Evolutionary conservation across 2,888 invertebrate species (phyloP), one percentile per base, ranked within the genome.

Genomic region (Papilio demoleus): DNA sequence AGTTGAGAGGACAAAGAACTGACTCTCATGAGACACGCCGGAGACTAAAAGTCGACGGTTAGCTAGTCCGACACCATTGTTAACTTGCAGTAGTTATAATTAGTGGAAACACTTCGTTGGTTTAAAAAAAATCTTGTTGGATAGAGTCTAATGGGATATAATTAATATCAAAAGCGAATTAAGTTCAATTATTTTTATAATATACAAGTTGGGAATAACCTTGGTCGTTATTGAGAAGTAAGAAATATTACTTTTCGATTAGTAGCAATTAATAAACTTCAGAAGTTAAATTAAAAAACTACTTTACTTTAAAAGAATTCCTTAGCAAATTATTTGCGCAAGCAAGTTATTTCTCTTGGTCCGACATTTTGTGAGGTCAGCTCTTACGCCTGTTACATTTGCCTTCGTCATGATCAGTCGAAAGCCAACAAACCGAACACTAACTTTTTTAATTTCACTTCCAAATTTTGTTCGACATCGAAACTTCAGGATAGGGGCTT

Each of bases 361-460:
- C 24, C 4, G 60, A 60, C 60, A 27, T 12, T 60, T 22, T 5
- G 38, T 38, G 22, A 40, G 59, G 19, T 12, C n/a, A 27, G 19
- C 4, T 45, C 62, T 19, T 36, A 47, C 36, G 14, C 9, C 17
- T 22, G 12, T 36, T 36, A 24, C 38, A 45, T 66, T 60, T 12
- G 2, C 59, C 59, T 34, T 47, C 36, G 38, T 24, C 60, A 31
- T 19, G 60, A 45, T 45, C 47, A 17, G 19, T 45, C 38, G 19
- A 19, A 27, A 14, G 31, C 14, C 47, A 34, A 36, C 11, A 14
- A 58, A 45, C 31, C 24, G 56, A 45, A 45, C 56, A 17, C 45
- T 45, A 68, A 68, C 68, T 68, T 68, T 68, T 58, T 68, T 68
- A 63, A 68, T 68, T 68, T 68, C 63, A 45, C 63, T 58, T 62